Evolutionary conservation across 1,140 invertebrate genomes (phyloP), one percentile per base, ranked within the genome.

Genomic region (Babylonia areolata): DNA sequence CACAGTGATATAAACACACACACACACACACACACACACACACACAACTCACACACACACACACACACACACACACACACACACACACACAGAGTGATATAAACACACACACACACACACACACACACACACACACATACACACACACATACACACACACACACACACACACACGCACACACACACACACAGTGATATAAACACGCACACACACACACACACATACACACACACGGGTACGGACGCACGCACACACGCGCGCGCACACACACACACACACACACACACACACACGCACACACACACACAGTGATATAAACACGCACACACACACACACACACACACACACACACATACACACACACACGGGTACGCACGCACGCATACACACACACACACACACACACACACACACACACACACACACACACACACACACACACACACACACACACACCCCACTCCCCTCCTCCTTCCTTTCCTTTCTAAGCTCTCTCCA

Each of bases 91-190:
- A n/a, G n/a, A n/a, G n/a, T n/a, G n/a, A n/a, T n/a, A n/a, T n/a
- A n/a, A n/a, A n/a, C n/a, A n/a, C n/a, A n/a, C n/a, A n/a, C n/a
- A n/a, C n/a, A n/a, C n/a, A n/a, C n/a, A n/a, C 69, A n/a, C 69
- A 71, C 69, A 71, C 69, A 12, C 28, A 71, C 69, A 71, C 69
- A 71, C 69, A 71, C 28, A n/a, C 28, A 71, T 33, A n/a, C 69
- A 71, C 69, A n/a, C 69, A 71, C 9, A 71, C 69, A 71, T 33
- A n/a, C 28, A 71, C 28, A n/a, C 69, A 71, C 28, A n/a, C 69
- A 71, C 69, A 71, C 28, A n/a, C 69, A 71, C 69, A 71, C 69
- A 71, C 69, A 71, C 69, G 33, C 69, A n/a, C 69, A 71, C 54
- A 58, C n/a, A n/a, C n/a, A n/a, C n/a, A n/a, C n/a, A n/a, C n/a